These are phyloP conservation scores for Lamprologus speciosus DNA, from an alignment of 2,113 vertebrate species.

Conservation along the genomic window DNA sequence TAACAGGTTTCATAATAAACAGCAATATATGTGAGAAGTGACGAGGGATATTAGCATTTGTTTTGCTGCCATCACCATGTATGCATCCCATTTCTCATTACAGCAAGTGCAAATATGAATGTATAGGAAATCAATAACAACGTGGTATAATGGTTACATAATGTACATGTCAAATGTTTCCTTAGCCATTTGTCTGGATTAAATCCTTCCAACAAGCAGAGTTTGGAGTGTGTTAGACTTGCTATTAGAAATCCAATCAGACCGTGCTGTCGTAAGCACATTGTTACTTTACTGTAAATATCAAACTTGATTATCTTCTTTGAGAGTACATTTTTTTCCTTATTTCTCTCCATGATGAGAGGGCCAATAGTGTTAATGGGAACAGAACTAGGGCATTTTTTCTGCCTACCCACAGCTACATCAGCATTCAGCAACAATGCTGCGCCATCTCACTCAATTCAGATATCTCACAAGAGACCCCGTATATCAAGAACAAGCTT, in stretches of 20 bases:
- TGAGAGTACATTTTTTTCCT: background rate
- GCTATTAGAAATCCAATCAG: background rate
- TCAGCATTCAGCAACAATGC: constrained; percentile 34
- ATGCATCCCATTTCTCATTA: background rate
- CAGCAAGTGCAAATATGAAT: background rate
- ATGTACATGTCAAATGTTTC: background rate
- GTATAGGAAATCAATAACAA: background rate
- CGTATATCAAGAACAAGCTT: constrained; percentile 37
- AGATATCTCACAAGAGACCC: constrained; percentile 43
- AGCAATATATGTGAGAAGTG: background rate
- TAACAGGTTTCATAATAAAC: background rate
- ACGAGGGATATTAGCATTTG: background rate
- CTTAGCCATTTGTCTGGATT: background rate
- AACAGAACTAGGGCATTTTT: background rate
- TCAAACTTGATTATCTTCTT: background rate
- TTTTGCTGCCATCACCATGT: background rate
- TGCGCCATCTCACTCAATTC: constrained; percentile 13
- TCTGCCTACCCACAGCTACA: background rate
- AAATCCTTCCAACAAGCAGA: background rate
- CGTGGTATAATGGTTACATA: background rate
- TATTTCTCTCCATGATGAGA: background rate
- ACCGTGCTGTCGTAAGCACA: background rate
- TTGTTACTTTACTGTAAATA: background rate
- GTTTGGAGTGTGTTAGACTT: background rate
- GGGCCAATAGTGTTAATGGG: background rate